A percentile compares a stretch with the other conserved stretches of the same genome.
Conservation (phyloP, 35 echinoderm and acorn worm genomes). For the Heliocidaris tuberculata region DNA sequence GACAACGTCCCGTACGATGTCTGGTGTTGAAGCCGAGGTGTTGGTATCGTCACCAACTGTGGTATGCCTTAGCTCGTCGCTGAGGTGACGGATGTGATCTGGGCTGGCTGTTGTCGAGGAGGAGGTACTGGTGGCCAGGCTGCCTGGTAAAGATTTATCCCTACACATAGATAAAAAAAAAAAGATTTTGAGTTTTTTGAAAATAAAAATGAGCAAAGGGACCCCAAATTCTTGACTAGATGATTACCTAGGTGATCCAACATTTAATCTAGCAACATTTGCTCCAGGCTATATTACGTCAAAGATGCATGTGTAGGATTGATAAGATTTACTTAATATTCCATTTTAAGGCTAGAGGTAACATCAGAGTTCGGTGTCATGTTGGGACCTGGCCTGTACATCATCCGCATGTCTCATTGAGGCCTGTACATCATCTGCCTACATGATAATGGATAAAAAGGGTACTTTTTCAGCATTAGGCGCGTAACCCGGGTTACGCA, state of each 20-base stretch:
- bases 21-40: constrained; percentile 28
- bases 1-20: constrained; percentile 45
- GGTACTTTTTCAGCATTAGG: too few species aligned
- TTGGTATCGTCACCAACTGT: background rate
- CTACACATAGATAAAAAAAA: background rate
- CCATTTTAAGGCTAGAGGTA: background rate
- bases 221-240: background rate
- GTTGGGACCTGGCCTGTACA: too few species aligned
- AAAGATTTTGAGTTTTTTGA: background rate
- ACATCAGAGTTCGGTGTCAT: background rate
- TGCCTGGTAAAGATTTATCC: constrained; percentile 5
- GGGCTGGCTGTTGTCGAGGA: constrained; percentile 39
- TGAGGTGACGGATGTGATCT: constrained; percentile 31
- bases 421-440: too few species aligned
- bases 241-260: background rate
- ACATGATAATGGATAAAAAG: too few species aligned
- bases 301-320: too few species aligned
- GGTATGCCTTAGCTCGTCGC: constrained; percentile 24
- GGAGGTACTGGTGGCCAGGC: constrained; percentile 20
- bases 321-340: too few species aligned
- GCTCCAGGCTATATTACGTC: background rate
- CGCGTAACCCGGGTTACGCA: too few species aligned
- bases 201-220: background rate
- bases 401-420: too few species aligned
- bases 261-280: background rate